Evolutionary conservation across 2,797 vertebrate species (phyloP).

Genomic region (Cyclopterus lumpus): DNA sequence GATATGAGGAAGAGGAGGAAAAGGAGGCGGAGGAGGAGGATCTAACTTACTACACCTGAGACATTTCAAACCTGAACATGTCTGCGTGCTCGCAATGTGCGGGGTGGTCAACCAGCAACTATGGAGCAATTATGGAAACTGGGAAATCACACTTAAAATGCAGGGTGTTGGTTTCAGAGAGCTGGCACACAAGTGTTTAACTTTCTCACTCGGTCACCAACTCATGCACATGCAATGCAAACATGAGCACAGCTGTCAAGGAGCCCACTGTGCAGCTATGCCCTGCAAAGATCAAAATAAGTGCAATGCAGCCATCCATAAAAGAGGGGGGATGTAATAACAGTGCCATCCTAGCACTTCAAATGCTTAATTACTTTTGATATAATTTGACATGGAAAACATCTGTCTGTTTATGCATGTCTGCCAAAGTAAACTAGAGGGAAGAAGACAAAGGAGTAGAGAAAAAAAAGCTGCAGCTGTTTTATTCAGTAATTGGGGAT

Average conservation of each 20-base stretch:
- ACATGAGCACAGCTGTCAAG: constrained; percentile 52
- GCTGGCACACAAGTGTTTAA: neutral
- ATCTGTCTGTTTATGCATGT: constrained; percentile 37
- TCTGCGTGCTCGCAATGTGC: neutral
- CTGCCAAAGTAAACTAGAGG: constrained; percentile 35
- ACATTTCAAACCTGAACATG: neutral
- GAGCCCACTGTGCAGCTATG: constrained; percentile 12
- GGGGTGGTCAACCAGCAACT: neutral
- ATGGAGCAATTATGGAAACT: neutral
- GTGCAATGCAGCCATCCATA: constrained; percentile 18
- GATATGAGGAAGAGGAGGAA: constrained; percentile 11
- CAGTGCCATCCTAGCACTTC: constrained; percentile 15
- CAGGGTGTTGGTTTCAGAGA: neutral
- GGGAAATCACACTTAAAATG: neutral
- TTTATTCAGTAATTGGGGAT: constrained; percentile 28
- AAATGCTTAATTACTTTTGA: constrained; percentile 59
- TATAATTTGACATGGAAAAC: constrained; percentile 47
- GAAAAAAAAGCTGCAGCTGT: constrained; percentile 37
- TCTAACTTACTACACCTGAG: neutral
- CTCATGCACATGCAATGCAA: constrained; percentile 33
- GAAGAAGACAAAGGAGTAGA: neutral
- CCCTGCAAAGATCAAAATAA: constrained; percentile 37
- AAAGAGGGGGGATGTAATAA: constrained; percentile 33
- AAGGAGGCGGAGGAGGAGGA: neutral
- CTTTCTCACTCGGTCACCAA: constrained; percentile 19